Percentiles rank a stretch among this genome's conserved stretches.
phyloP scores from a whole-genome alignment of 2,888 invertebrate species.

The Ectobius pallidus region DNA sequence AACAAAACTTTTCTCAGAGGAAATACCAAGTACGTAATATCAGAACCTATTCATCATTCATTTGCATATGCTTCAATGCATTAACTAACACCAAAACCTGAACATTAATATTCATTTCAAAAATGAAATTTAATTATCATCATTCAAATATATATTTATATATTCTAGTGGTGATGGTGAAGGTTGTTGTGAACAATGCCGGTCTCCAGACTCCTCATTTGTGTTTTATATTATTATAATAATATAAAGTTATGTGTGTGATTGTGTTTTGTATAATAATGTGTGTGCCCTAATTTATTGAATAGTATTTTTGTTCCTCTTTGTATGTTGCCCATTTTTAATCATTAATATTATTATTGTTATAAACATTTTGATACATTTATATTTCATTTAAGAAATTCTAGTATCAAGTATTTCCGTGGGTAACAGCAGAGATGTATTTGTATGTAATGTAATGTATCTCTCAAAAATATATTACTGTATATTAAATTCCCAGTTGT shows the following conservation, averaged over 20 bases:
- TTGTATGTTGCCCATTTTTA: conserved; percentile 24
- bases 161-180: conserved; percentile 33
- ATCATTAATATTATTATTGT: conserved; percentile 4
- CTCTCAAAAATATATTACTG: conserved; percentile 25
- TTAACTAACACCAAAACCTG: conserved; percentile 28
- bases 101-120: conserved; percentile 8
- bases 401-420: conserved; percentile 7
- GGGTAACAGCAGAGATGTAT: conserved; percentile 20
- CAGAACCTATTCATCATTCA: neutral
- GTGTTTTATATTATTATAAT: conserved; percentile 19
- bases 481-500: neutral
- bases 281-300: conserved; percentile 29
- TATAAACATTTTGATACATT: conserved; percentile 15
- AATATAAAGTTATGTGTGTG: conserved; percentile 22
- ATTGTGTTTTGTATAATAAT: conserved; percentile 14
- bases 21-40: conserved; percentile 11
- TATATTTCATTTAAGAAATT: conserved; percentile 8
- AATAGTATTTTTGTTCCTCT: conserved; percentile 20
- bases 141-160: conserved; percentile 31
- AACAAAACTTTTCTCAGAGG: neutral
- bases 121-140: neutral
- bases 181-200: conserved; percentile 18
- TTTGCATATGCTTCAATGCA: conserved; percentile 20
- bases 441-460: conserved; percentile 27
- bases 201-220: conserved; percentile 14